Base-by-base conservation (phyloP, 2,888 invertebrate species). In the Lasioglossum villosulum region DNA sequence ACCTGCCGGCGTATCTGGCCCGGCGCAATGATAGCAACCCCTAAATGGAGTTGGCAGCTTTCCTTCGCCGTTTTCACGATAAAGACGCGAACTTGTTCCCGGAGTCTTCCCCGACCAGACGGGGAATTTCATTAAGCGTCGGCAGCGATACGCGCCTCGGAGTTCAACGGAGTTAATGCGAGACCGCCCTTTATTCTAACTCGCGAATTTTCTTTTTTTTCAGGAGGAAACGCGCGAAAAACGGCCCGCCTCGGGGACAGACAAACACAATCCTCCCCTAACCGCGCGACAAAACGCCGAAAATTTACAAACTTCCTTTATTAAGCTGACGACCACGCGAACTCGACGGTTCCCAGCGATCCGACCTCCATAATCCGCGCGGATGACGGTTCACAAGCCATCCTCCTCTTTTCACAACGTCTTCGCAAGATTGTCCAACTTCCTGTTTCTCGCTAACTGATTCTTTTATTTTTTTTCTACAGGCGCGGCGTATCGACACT, bases 41-140 rank as follows among this genome's bases (percentile, higher is more conserved):
- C 84, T 84, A 89, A 90, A 90, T 80, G 87, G 84, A 82, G 75
- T 82, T 86, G 89, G 89, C 90, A 83, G 88, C 84, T 90, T 77
- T 82, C 78, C 86, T 84, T 77, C 68, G 78, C 37, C 87, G 83
- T 88, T 90, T 78, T 83, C 89, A 48, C 87, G 90, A 90, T 90
- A 90, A 90, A 90, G 89, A 90, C 80, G 73, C 85, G 71, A 90
- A 88, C 56, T 85, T 82, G 76, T 75, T 73, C 73, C 63, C 76
- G 16, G 72, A 75, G 84, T 63, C 79, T 81, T 73, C 81, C 75
- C n/a, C n/a, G n/a, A 75, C 70, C 89, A 90, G 90, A 89, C 86
- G 89, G 83, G 82, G 89, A 90, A 90, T 90, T 90, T 90, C 89
- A 90, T 90, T 90, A 90, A 90, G 83, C 82, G 79, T 16, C 66